Base-by-base conservation (phyloP, 2,113 vertebrate species). In the Gallinago jamesoni region DNA sequence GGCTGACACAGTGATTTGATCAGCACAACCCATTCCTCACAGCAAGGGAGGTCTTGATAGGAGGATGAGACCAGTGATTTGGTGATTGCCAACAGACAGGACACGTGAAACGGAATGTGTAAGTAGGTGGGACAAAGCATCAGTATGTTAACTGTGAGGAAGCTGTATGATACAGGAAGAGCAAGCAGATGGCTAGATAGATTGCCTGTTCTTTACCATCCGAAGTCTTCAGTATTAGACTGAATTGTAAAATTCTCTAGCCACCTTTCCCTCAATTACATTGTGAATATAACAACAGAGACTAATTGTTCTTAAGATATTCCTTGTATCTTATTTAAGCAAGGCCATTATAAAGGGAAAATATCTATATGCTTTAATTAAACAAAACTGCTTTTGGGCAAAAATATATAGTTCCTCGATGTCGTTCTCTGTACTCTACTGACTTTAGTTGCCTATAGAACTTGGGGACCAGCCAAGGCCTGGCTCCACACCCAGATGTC, bases 41-140 rank as follows among this genome's bases (percentile, higher is more conserved):
- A 66, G 43, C 39, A 60, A 41, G 67, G 33, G 27, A 79, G 8
- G 23, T 63, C 43, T 52, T 0, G 0, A 15, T 3, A 50, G 53
- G 30, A 50, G 47, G 70, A 37, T 8, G 23, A 25, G 10, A 79
- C 24, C 39, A 35, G 62, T 37, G 59, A 27, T 56, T 60, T 37
- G 20, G 3, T 3, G 17, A 19, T 23, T 79, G 50, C 22, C 48
- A 33, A 1, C 17, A 28, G 39, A 37, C 21, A n/a, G 60, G 45
- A 59, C 17, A 27, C 13, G 30, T 72, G 55, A 50, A 87, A 88
- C 22, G 10, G 30, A 21, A 27, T 1, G 0, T 70, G 43, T 41
- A 14, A 33, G 73, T 39, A n/a, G 55, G 41, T 37, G 64, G 63
- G 48, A 59, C 73, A 76, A 15, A 68, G 31, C 28, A 82, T 28